Conservation (phyloP, 2,888 invertebrate species). For the Halictus quadricinctus region DNA sequence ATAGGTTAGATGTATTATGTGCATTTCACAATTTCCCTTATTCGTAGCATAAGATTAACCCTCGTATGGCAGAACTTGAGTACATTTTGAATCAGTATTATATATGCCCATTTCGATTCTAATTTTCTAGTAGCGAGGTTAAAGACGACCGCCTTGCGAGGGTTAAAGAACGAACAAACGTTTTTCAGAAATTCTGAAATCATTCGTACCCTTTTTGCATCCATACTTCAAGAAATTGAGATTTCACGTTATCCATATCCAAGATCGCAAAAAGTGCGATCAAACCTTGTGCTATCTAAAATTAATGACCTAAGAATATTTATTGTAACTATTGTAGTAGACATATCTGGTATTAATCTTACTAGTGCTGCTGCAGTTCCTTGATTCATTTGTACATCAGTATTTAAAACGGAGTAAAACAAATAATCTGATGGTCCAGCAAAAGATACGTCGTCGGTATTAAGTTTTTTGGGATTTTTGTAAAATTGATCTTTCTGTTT, state of each 20-base stretch:
- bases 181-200: not conserved
- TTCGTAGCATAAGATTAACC: not conserved
- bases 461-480: not conserved
- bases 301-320: not conserved
- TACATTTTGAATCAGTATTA: not conserved
- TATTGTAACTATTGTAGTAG: not conserved
- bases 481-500: not conserved
- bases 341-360: not conserved
- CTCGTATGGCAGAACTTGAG: not conserved
- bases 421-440: slow-evolving; percentile 54
- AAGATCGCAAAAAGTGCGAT: slow-evolving; percentile 64
- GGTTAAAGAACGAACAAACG: not conserved
- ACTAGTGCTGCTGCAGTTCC: slow-evolving; percentile 65
- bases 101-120: not conserved
- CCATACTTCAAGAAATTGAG: slow-evolving; percentile 65
- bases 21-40: not conserved
- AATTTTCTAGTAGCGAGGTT: not conserved
- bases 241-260: slow-evolving; percentile 52
- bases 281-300: slow-evolving; percentile 70
- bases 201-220: slow-evolving; percentile 64
- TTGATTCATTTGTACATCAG: slow-evolving; percentile 63
- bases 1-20: slow-evolving; percentile 3
- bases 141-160: not conserved
- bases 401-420: slow-evolving; percentile 73
- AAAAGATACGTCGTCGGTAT: not conserved